These are phyloP conservation scores for Porites divaricata DNA, from an alignment of 92 coral and sea anemone species.

Conservation along the genomic window DNA sequence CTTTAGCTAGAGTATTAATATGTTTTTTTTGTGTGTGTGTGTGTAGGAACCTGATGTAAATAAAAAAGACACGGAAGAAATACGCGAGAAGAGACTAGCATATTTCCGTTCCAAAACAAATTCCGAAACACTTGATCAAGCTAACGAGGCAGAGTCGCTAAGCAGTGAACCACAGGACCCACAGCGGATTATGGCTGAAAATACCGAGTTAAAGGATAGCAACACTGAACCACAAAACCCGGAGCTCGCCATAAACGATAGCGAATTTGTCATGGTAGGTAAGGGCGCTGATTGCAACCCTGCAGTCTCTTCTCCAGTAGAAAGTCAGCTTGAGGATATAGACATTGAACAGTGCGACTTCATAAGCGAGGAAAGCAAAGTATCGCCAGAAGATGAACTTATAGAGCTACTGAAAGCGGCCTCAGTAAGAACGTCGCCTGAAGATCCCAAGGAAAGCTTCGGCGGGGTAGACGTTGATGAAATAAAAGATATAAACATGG, in stretches of 20 bases:
- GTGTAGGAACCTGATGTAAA: conserved; percentile 32
- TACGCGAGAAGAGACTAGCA: conserved; percentile 73
- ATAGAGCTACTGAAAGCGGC: conserved; percentile 69
- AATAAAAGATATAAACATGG: background rate
- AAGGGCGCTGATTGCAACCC: background rate
- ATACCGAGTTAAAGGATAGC: background rate
- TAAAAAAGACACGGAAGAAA: conserved; percentile 25
- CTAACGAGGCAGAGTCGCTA: background rate
- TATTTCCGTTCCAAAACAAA: conserved; percentile 81
- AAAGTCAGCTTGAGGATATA: conserved; percentile 83
- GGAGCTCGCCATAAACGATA: background rate
- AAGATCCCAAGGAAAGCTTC: conserved; percentile 22
- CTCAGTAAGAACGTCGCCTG: conserved; percentile 35
- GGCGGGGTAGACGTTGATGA: conserved; percentile 1
- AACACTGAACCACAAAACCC: background rate
- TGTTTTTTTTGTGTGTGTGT: background rate
- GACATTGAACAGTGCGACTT: conserved; percentile 86
- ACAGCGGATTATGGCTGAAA: background rate
- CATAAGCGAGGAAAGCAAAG: conserved; percentile 69
- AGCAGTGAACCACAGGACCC: background rate
- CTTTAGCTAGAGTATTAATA: background rate
- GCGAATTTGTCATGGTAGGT: background rate
- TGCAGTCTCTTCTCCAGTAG: conserved; percentile 44
- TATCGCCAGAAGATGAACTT: conserved; percentile 77
- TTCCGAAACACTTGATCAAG: conserved; percentile 62